A percentile compares a stretch with the other conserved stretches of the same genome.
phyloP scores from a whole-genome alignment of 2,113 vertebrate genomes.

The Corvus cornix region DNA sequence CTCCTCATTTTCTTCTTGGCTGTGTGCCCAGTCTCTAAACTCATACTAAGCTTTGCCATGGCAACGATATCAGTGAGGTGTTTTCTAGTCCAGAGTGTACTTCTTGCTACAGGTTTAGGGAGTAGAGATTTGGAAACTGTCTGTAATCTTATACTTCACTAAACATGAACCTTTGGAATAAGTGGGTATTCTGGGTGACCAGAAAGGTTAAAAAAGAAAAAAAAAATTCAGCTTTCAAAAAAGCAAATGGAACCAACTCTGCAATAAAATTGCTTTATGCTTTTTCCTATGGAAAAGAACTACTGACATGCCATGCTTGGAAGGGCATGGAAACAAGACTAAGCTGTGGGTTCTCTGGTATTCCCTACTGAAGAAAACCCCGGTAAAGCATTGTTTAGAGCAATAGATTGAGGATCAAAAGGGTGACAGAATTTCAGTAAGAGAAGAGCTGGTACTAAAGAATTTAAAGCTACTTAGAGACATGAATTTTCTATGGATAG shows the following conservation, averaged over 20 bases:
- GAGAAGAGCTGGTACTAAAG: background rate
- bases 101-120: background rate
- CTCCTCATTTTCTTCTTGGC: background rate
- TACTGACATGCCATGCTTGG: background rate
- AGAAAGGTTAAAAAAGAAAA: background rate
- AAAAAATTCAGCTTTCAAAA: background rate
- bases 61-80: background rate
- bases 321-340: background rate
- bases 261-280: background rate
- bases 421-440: background rate
- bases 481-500: background rate
- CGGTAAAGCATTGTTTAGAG: background rate
- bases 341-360: background rate
- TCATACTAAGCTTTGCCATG: conserved; percentile 13
- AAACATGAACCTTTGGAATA: background rate
- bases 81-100: background rate
- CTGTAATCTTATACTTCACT: background rate
- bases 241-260: background rate
- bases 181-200: background rate
- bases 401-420: background rate
- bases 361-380: background rate
- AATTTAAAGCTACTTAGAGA: background rate
- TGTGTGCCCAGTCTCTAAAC: background rate
- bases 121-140: background rate
- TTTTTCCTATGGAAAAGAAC: background rate